Percentiles rank a stretch among this genome's conserved stretches.
Conservation (phyloP, 2,888 invertebrate genomes). For the Pecten maximus region DNA sequence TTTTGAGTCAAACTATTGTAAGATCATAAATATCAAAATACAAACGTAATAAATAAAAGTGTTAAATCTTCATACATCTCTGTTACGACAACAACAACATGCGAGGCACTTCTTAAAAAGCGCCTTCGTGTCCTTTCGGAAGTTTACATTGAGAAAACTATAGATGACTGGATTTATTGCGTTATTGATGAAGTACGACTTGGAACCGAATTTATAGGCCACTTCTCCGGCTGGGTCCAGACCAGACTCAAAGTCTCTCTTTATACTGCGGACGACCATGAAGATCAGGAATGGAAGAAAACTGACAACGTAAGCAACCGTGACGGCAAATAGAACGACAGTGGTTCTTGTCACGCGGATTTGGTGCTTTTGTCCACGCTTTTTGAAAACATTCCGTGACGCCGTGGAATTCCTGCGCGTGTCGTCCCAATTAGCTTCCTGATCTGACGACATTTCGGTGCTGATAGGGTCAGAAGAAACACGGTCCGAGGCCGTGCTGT, state of each 20-base stretch:
- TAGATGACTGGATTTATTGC: conserved; percentile 79
- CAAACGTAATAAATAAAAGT: background rate
- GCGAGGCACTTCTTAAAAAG: conserved; percentile 61
- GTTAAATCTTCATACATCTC: background rate
- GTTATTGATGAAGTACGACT: conserved; percentile 78
- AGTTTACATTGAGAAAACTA: conserved; percentile 76
- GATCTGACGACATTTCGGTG: conserved; percentile 74
- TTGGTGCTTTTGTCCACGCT: conserved; percentile 56
- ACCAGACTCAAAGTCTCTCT: conserved; percentile 72
- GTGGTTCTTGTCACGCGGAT: conserved; percentile 76
- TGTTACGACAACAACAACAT: conserved; percentile 62
- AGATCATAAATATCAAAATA: background rate
- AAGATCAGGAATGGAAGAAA: conserved; percentile 76
- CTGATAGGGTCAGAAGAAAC: conserved; percentile 71
- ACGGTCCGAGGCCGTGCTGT: conserved; percentile 59
- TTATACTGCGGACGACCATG: conserved; percentile 74
- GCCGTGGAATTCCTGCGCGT: conserved; percentile 61
- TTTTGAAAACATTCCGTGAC: conserved; percentile 52
- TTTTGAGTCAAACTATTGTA: background rate
- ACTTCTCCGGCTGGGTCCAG: conserved; percentile 71
- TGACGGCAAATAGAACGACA: conserved; percentile 76
- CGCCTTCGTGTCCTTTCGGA: conserved; percentile 72
- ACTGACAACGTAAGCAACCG: conserved; percentile 75
- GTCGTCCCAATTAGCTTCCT: conserved; percentile 57
- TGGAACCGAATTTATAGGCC: conserved; percentile 75